A percentile compares a stretch with the other conserved stretches of the same genome.
Conservation (phyloP, 1,140 invertebrate genomes). For the Samia ricini region DNA sequence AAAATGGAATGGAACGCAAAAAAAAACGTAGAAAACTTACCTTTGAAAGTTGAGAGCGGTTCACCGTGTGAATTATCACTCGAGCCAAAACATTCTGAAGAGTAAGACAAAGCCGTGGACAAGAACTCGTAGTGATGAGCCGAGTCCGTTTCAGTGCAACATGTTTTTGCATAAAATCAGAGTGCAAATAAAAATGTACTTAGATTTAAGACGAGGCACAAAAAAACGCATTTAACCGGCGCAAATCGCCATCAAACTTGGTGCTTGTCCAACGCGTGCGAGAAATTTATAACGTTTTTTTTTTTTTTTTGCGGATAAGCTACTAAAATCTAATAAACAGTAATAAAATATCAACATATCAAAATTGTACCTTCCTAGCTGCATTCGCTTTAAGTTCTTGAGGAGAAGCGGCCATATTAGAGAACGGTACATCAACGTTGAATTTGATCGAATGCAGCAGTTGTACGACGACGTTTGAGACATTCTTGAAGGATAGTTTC, state of each 20-base stretch:
- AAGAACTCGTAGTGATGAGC: slow-evolving; percentile 47
- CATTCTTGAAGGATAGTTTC: slow-evolving; percentile 94
- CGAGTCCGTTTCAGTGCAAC: slow-evolving; percentile 10
- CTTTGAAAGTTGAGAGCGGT: slow-evolving; percentile 34
- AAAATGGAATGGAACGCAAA: slow-evolving; percentile 2
- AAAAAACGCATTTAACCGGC: neutral
- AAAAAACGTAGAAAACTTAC: slow-evolving; percentile 48
- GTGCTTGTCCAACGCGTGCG: slow-evolving; percentile 37
- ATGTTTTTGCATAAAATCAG: neutral
- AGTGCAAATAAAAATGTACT: neutral
- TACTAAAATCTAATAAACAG: neutral
- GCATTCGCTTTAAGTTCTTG: slow-evolving; percentile 80
- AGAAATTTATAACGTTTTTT: slow-evolving; percentile 16
- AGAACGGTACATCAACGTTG: slow-evolving; percentile 94
- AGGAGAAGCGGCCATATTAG: slow-evolving; percentile 88
- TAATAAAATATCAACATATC: neutral
- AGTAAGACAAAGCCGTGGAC: slow-evolving; percentile 49
- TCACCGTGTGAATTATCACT: slow-evolving; percentile 39
- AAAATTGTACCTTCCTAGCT: slow-evolving; percentile 79
- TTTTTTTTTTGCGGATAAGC: neutral
- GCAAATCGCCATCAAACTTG: neutral
- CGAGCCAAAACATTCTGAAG: slow-evolving; percentile 46
- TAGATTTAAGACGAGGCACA: neutral
- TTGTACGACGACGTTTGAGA: slow-evolving; percentile 94
- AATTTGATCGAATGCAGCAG: slow-evolving; percentile 94